These are phyloP conservation scores for Lutjanus argentimaculatus DNA, from an alignment of 2,797 vertebrate genomes.

Conservation along the genomic window DNA sequence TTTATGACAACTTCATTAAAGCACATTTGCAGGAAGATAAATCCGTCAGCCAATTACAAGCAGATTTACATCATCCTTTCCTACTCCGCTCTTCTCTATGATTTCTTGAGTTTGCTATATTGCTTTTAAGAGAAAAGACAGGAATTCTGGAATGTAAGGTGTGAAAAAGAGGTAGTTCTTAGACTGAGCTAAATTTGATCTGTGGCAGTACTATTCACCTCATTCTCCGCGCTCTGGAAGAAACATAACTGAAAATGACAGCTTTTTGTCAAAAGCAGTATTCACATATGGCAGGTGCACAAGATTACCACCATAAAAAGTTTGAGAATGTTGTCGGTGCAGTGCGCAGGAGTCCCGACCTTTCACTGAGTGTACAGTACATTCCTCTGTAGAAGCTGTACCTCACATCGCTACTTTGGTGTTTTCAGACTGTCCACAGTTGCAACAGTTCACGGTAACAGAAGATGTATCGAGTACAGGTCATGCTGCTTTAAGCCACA, in stretches of 20 bases:
- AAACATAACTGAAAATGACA: conserved; percentile 1
- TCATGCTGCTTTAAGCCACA: neutral
- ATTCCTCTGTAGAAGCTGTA: neutral
- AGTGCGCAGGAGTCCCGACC: neutral
- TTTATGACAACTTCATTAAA: neutral
- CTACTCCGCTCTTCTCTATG: neutral
- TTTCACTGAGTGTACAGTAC: neutral
- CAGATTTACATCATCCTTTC: neutral
- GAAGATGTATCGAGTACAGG: neutral
- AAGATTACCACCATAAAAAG: neutral
- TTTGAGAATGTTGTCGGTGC: conserved; percentile 7
- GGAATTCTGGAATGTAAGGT: neutral
- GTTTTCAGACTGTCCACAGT: neutral
- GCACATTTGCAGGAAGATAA: conserved; percentile 7
- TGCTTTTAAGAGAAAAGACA: neutral
- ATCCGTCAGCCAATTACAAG: neutral
- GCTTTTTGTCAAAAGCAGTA: neutral
- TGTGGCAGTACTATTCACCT: neutral
- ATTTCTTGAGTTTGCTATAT: neutral
- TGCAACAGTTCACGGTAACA: conserved; percentile 15
- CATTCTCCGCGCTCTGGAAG: neutral
- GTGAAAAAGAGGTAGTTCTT: neutral
- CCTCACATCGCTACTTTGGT: too few species aligned
- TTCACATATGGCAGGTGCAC: neutral
- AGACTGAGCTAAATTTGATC: conserved; percentile 5